Evolutionary conservation across 2,797 vertebrate species (phyloP).

Genomic region (Picus viridis): DNA sequence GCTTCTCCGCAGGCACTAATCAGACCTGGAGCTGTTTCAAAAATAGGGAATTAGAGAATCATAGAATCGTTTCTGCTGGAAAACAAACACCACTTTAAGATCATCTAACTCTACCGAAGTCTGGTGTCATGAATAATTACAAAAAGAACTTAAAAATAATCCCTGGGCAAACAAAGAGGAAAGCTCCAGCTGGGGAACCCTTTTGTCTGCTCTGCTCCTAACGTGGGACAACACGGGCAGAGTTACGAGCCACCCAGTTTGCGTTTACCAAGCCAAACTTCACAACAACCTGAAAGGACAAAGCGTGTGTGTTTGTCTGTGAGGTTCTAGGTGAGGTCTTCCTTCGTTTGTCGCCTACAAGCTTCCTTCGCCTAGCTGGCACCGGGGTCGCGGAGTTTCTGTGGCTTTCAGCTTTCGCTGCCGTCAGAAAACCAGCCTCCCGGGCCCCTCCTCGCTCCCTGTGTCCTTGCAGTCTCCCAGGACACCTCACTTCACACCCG

Average conservation of each 20-base stretch:
- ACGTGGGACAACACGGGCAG: not conserved
- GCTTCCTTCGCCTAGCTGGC: not conserved
- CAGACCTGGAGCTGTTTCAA: conserved; percentile 43
- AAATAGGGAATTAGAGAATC: not conserved
- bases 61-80: no score
- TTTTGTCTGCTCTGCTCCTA: not conserved
- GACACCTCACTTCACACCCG: not conserved
- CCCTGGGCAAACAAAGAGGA: not conserved
- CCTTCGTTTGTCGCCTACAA: not conserved
- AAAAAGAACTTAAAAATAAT: not conserved
- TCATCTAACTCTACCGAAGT: no score
- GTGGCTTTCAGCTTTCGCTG: not conserved
- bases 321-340: not conserved
- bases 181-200: not conserved
- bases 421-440: not conserved
- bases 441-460: not conserved
- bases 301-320: not conserved
- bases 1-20: not conserved
- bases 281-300: not conserved
- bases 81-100: no score
- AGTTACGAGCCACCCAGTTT: not conserved
- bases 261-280: not conserved
- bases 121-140: not conserved
- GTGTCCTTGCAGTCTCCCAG: not conserved
- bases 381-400: not conserved